Evolutionary conservation across 2,113 vertebrate genomes (phyloP).

Genomic region (Mola mola): DNA sequence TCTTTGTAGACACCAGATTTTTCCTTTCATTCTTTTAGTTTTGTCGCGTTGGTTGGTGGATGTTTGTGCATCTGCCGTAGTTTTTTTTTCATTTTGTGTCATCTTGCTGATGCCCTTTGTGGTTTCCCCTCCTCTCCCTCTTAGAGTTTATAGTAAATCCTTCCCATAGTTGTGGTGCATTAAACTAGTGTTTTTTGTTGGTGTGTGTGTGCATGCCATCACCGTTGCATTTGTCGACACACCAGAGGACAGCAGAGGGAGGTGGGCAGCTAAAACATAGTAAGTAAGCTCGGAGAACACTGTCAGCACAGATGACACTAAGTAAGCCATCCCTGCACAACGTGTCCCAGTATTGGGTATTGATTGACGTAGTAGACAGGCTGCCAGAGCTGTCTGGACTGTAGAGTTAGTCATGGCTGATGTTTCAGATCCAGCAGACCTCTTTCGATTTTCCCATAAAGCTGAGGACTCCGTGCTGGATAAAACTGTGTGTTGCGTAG

Average conservation of each 20-base stretch:
- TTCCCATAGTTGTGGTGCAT: conserved; percentile 12
- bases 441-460: conserved; percentile 1
- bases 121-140: conserved; percentile 7
- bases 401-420: conserved; percentile 58
- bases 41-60: conserved; percentile 2
- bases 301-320: conserved; percentile 18
- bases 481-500: conserved; percentile 2
- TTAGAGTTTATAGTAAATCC: conserved; percentile 6
- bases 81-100: neutral
- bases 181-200: neutral
- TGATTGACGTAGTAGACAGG: too few species aligned
- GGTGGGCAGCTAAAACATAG: conserved; percentile 41
- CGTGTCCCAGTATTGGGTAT: conserved; percentile 39
- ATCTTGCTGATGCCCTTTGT: neutral
- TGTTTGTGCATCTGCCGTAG: neutral
- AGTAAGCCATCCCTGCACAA: conserved; percentile 18
- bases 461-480: conserved; percentile 2
- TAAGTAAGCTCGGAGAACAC: conserved; percentile 48
- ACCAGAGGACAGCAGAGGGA: conserved; percentile 46
- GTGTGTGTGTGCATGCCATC: conserved; percentile 22
- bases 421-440: conserved; percentile 15
- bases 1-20: conserved; percentile 13
- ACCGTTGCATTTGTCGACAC: conserved; percentile 34
- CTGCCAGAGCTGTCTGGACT: conserved; percentile 60
- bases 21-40: conserved; percentile 11